Base-by-base conservation (phyloP, 2,888 invertebrate species). In the Oscheius sp. region DNA sequence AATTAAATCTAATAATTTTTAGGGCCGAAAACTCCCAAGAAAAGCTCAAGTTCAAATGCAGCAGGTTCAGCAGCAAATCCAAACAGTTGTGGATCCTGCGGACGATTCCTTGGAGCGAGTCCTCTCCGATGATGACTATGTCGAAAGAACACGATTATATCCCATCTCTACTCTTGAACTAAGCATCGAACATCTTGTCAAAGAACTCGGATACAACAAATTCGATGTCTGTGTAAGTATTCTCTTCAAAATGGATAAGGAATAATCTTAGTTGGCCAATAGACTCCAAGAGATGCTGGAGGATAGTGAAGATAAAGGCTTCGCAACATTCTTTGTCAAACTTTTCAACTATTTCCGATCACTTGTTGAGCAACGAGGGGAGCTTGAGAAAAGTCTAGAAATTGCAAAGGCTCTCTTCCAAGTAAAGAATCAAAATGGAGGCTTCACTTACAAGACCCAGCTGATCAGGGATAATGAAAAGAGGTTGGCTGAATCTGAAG, bases 401-500 rank as follows among this genome's bases (percentile, higher is more conserved):
- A 25, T 61, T 31, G 61, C 61, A 15, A 20, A 27, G 12, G 12
- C 25, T 15, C 25, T 61, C 2, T 45, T 45, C 45, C 27, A 42
- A 27, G 29, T 61, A 15, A 61, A 45, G 31, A 61, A n/a, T 8
- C 27, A 45, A 45, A 45, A 45, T n/a, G 45, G 45, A 15, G 45
- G 45, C 8, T 17, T 61, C 15, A 45, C 42, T 29, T 45, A 42
- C 45, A 61, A 45, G 25, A 50, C 66, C 3, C 20, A 66, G 29
- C 29, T 45, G 4, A 27, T 66, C 12, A 29, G 29, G 45, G 50
- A 66, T 8, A 68, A 37, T 34, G 58, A 68, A 34, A 25, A 58
- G 20, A 42, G 65, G 46, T 29, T 70, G 12, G 15, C 15, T n/a
- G 72, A 72, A n/a, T 61, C 65, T 34, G 70, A 72, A 55, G 42